These are phyloP conservation scores for Periophthalmodon schlosseri DNA, from an alignment of 2,113 vertebrate genomes.

Conservation along the genomic window DNA sequence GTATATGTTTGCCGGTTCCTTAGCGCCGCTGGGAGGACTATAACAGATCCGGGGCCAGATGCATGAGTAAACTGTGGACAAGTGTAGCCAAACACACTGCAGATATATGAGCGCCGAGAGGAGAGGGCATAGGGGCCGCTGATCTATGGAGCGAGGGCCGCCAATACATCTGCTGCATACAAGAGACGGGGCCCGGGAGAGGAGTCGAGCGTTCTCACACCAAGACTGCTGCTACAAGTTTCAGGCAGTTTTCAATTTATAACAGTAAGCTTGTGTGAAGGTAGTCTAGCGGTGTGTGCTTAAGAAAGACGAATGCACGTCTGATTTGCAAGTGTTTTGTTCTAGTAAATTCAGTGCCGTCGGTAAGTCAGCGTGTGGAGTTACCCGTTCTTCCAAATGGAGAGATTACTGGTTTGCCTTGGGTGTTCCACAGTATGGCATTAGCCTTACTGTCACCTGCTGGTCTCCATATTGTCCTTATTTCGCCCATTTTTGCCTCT, in stretches of 20 bases:
- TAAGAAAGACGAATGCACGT: too few relatives aligned
- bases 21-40: not conserved
- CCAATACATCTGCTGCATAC: conserved; percentile 3
- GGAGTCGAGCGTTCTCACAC: not conserved
- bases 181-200: not conserved
- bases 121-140: not conserved
- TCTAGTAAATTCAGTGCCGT: too few relatives aligned
- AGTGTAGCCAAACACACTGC: conserved; percentile 12
- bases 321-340: too few relatives aligned
- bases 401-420: too few relatives aligned
- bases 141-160: conserved; percentile 1
- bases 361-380: too few relatives aligned
- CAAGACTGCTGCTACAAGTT: not conserved
- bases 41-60: conserved; percentile 1
- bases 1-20: not conserved
- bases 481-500: too few relatives aligned
- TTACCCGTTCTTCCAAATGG: too few relatives aligned
- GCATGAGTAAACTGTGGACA: not conserved
- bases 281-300: too few relatives aligned
- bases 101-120: conserved; percentile 6
- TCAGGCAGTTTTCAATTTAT: not conserved
- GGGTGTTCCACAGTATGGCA: too few relatives aligned
- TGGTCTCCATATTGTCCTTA: too few relatives aligned
- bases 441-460: too few relatives aligned
- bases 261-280: not conserved